These are phyloP conservation scores for Cygnus olor DNA, from an alignment of 2,797 vertebrate species.

Conservation along the genomic window DNA sequence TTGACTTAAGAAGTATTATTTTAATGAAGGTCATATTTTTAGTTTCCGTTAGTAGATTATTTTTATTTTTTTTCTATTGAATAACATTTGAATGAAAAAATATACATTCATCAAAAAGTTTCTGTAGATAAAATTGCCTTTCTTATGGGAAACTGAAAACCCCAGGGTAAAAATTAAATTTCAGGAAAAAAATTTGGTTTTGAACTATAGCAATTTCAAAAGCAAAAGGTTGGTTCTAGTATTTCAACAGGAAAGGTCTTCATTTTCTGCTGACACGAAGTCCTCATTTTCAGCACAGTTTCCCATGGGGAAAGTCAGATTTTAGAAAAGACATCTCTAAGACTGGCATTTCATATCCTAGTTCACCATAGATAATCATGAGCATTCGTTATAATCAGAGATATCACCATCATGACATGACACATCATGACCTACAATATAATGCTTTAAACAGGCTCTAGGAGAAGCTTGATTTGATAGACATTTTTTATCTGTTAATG, in stretches of 20 bases:
- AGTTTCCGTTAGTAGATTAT: not conserved
- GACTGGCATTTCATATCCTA: not conserved
- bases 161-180: not conserved
- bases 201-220: not conserved
- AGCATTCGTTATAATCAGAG: not conserved
- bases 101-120: not conserved
- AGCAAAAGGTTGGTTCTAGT: not conserved
- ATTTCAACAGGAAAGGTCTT: not conserved
- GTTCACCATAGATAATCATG: constrained; percentile 16
- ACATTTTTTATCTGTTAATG: constrained; percentile 52
- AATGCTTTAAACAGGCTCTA: not conserved
- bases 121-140: not conserved
- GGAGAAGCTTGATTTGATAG: constrained; percentile 35
- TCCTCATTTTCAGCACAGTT: not conserved
- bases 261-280: not conserved
- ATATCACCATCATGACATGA: not conserved
- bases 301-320: not conserved
- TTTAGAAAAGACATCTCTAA: not conserved
- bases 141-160: not conserved
- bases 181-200: not conserved
- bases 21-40: not conserved
- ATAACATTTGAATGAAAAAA: not conserved
- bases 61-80: not conserved
- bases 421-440: constrained; percentile 7
- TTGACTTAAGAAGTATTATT: not conserved